These are phyloP conservation scores for Musca domestica DNA, from an alignment of 1,140 invertebrate species.

Conservation along the genomic window DNA sequence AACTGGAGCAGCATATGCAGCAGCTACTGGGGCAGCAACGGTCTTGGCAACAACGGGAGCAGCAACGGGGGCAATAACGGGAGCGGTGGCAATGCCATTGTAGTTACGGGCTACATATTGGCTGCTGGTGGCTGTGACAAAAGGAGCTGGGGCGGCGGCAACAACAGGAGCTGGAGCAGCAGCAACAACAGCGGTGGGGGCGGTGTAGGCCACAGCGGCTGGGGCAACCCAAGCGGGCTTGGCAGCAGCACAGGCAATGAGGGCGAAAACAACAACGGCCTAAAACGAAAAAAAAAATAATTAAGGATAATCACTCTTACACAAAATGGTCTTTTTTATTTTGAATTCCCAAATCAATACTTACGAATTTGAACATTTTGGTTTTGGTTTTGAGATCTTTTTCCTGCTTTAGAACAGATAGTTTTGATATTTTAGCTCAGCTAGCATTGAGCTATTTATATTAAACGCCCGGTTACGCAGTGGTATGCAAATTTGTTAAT, in stretches of 20 bases:
- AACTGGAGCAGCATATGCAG: slow-evolving; percentile 27
- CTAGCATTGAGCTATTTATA: no score
- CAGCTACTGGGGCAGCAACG: slow-evolving; percentile 26
- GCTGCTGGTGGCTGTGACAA: slow-evolving; percentile 55
- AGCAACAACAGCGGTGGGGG: slow-evolving; percentile 35
- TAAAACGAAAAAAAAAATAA: slow-evolving; percentile 1
- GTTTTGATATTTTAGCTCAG: no score
- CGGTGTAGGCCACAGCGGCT: slow-evolving; percentile 31
- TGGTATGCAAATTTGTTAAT: no score
- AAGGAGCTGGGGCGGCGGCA: slow-evolving; percentile 42
- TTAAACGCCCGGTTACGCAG: no score
- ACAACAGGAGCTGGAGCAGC: slow-evolving; percentile 33
- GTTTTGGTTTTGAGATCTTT: no score
- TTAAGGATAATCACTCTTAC: background rate
- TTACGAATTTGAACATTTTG: slow-evolving; percentile 30
- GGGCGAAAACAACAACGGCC: slow-evolving; percentile 28
- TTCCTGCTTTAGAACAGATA: no score
- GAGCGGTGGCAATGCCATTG: slow-evolving; percentile 51
- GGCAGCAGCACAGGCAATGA: slow-evolving; percentile 30
- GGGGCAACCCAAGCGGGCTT: slow-evolving; percentile 35
- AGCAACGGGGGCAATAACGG: slow-evolving; percentile 32
- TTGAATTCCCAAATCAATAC: background rate
- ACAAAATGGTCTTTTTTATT: background rate
- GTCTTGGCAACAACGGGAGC: slow-evolving; percentile 23
- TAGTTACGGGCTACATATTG: slow-evolving; percentile 55